phyloP scores from a whole-genome alignment of 2,888 invertebrate species.

The Cinara cedri region DNA sequence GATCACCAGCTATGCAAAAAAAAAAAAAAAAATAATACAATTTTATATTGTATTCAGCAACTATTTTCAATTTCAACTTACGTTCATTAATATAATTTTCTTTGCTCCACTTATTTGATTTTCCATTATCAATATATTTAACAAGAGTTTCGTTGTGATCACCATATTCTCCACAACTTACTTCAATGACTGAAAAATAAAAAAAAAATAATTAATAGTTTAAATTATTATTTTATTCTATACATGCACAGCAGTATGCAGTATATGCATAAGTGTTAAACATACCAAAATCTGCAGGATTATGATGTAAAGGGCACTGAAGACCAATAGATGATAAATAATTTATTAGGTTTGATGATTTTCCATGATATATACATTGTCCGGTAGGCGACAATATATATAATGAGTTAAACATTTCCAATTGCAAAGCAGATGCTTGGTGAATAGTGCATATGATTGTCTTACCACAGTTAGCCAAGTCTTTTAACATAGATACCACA shows the following conservation, averaged over 20 bases:
- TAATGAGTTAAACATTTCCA: conserved; percentile 87
- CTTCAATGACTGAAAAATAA: conserved; percentile 74
- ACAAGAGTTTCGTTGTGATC: conserved; percentile 65
- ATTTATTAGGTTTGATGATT: conserved; percentile 75
- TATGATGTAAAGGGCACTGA: conserved; percentile 84
- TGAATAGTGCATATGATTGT: conserved; percentile 90
- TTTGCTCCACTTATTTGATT: conserved; percentile 67
- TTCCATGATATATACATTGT: conserved; percentile 79
- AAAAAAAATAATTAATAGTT: conserved; percentile 3
- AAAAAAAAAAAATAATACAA: background rate
- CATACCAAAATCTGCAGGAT: conserved; percentile 86
- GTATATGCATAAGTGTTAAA: background rate
- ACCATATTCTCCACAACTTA: conserved; percentile 81
- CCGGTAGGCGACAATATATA: conserved; percentile 80
- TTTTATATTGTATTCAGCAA: background rate
- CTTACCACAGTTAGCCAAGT: conserved; percentile 80
- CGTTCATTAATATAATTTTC: conserved; percentile 62
- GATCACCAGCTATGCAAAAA: background rate
- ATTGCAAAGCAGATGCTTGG: conserved; percentile 85
- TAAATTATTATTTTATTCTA: background rate
- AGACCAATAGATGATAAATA: conserved; percentile 71
- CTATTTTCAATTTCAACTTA: conserved; percentile 61
- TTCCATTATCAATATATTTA: conserved; percentile 71
- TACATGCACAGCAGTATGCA: background rate
- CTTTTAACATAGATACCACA: conserved; percentile 78